Percentiles rank a stretch among this genome's conserved stretches.
Evolutionary conservation across 2,113 vertebrate species (phyloP).

Genomic region (Xenopus tropicalis): DNA sequence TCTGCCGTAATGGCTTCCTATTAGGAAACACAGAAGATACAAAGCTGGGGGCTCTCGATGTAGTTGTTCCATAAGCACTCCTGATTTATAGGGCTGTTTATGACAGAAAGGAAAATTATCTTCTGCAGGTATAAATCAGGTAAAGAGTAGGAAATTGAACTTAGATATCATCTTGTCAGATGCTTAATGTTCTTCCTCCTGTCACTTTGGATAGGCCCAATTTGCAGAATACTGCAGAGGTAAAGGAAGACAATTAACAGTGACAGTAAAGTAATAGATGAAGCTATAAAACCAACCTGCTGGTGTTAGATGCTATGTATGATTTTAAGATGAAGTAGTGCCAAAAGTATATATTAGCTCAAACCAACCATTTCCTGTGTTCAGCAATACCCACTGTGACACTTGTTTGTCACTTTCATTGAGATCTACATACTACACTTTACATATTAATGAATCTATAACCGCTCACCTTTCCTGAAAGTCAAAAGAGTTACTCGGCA

Average conservation of each 20-base stretch:
- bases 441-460: slow-evolving; percentile 80
- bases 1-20: slow-evolving; percentile 99
- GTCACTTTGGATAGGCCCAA: slow-evolving; percentile 99
- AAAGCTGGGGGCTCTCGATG: slow-evolving; percentile 86
- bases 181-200: slow-evolving; percentile 99
- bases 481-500: slow-evolving; percentile 63
- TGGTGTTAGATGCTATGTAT: slow-evolving; percentile 96
- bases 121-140: slow-evolving; percentile 99
- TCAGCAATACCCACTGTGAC: slow-evolving; percentile 74
- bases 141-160: slow-evolving; percentile 99
- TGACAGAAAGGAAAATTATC: slow-evolving; percentile 99
- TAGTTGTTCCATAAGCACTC: slow-evolving; percentile 95
- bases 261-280: slow-evolving; percentile 99
- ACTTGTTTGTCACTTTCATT: slow-evolving; percentile 80
- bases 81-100: slow-evolving; percentile 99
- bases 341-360: slow-evolving; percentile 85
- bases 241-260: slow-evolving; percentile 99
- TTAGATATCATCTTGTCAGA: slow-evolving; percentile 99
- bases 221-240: slow-evolving; percentile 99
- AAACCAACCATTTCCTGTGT: slow-evolving; percentile 78
- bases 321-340: slow-evolving; percentile 97
- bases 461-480: slow-evolving; percentile 76
- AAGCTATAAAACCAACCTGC: slow-evolving; percentile 99
- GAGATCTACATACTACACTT: slow-evolving; percentile 74
- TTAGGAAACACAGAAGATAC: slow-evolving; percentile 97